Evolutionary conservation across 2,113 vertebrate genomes (phyloP).

Genomic region (Chauna torquata): DNA sequence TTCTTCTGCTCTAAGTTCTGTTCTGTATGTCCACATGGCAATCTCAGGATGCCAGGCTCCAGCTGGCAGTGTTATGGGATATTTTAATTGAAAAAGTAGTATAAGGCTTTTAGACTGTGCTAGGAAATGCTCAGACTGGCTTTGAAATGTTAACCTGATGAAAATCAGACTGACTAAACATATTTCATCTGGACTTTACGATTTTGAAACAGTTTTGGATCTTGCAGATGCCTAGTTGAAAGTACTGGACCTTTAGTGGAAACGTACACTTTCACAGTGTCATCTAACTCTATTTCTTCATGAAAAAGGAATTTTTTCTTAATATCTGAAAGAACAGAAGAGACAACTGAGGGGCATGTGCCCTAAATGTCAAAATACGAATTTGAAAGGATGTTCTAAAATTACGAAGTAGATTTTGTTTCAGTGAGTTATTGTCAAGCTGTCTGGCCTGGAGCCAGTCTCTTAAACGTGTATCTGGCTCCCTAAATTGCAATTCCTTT

Average conservation of each 20-base stretch:
- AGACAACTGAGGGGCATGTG: no score
- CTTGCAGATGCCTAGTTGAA: not conserved
- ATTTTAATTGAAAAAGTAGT: not conserved
- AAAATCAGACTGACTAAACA: not conserved
- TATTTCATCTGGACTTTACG: not conserved
- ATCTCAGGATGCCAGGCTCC: not conserved
- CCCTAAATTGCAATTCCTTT: not conserved
- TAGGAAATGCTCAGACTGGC: not conserved
- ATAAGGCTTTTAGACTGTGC: not conserved
- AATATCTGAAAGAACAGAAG: not conserved
- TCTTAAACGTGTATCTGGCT: not conserved
- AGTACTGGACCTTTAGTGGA: no score
- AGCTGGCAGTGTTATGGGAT: accelerated
- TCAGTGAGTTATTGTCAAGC: no score
- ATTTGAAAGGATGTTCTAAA: not conserved
- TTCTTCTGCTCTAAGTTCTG: not conserved
- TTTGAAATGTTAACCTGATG: not conserved
- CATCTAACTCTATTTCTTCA: not conserved
- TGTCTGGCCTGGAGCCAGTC: not conserved
- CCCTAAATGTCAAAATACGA: accelerated
- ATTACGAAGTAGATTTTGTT: not conserved
- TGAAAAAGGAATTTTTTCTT: not conserved
- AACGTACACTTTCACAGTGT: not conserved
- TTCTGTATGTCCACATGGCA: no score
- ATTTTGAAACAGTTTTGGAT: not conserved